Base-by-base conservation (phyloP, 2,797 vertebrate genomes). In the Helicolenus hilgendorfi region DNA sequence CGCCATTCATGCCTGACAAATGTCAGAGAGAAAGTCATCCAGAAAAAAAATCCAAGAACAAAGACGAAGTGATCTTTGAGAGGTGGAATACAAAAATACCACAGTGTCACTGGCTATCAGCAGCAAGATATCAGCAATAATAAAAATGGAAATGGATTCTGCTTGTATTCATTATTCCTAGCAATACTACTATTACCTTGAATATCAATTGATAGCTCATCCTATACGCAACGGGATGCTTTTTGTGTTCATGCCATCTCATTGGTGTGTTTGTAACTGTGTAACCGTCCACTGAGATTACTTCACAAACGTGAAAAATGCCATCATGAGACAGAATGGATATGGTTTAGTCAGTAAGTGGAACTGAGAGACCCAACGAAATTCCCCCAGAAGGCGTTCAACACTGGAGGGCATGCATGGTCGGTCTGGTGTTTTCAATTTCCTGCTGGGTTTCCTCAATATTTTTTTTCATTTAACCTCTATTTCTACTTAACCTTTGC, bases 381-480 rank as follows among this genome's bases (percentile, higher is more conserved):
- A 86, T 78, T 80, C 58, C 72, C 33, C 65, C n/a, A 68, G 35
- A 55, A 70, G 58, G 41, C 56, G 26, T 74, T 79, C 33, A 75
- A 58, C 75, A 20, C 73, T 22, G 35, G 55, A 90, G 77, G 85
- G 45, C 72, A 63, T 22, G 71, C 20, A 78, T 59, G 73, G 63
- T 67, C 78, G 24, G 20, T 71, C 83, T 63, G 73, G 33, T 87
- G 84, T 85, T 93, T 94, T 87, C 86, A 92, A 94, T 94, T 92
- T 93, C 92, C 86, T 92, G 89, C 85, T 77, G 27, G 22, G 38
- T 69, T 81, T 80, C 67, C 67, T 63, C 35, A 73, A 81, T 91
- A 87, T 92, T 87, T 92, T 78, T 85, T 89, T 90, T 86, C 33
- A 82, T 87, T 89, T 90, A 81, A 89, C 86, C 84, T 82, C 68